Conservation (phyloP, 2,888 invertebrate species). For the Leucoma salicis region DNA sequence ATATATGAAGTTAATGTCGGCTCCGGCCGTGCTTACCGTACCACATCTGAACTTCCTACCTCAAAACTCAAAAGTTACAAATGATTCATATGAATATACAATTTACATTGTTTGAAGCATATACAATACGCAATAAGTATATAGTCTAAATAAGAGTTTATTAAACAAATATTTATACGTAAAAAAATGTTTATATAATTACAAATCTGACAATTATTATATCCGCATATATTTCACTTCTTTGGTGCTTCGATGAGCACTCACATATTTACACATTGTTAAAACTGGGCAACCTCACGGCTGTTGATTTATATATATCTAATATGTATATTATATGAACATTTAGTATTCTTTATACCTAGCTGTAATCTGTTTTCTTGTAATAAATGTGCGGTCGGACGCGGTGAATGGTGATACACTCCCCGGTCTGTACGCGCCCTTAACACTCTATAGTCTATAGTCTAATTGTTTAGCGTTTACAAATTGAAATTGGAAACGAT, state of each 20-base stretch:
- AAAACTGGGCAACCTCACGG: constrained; percentile 57
- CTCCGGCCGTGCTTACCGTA: constrained; percentile 8
- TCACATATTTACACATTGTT: constrained; percentile 73
- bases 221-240: constrained; percentile 52
- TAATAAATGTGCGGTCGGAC: constrained; percentile 20
- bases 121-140: constrained; percentile 70
- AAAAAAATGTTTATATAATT: constrained; percentile 60
- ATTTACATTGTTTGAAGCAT: constrained; percentile 62
- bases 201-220: constrained; percentile 65
- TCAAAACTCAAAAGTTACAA: constrained; percentile 71
- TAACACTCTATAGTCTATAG: constrained; percentile 41
- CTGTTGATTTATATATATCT: constrained; percentile 49
- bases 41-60: constrained; percentile 74
- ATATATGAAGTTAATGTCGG: constrained; percentile 42
- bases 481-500: constrained; percentile 67
- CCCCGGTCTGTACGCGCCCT: constrained; percentile 18
- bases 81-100: constrained; percentile 68
- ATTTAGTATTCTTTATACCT: constrained; percentile 40
- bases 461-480: constrained; percentile 41
- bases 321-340: constrained; percentile 50
- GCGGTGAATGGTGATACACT: background rate
- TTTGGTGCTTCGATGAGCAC: constrained; percentile 75
- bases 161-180: constrained; percentile 75
- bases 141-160: constrained; percentile 76
- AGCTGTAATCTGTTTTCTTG: constrained; percentile 48